Base-by-base conservation (phyloP, 1,140 invertebrate genomes). In the Rhyzopertha dominica region DNA sequence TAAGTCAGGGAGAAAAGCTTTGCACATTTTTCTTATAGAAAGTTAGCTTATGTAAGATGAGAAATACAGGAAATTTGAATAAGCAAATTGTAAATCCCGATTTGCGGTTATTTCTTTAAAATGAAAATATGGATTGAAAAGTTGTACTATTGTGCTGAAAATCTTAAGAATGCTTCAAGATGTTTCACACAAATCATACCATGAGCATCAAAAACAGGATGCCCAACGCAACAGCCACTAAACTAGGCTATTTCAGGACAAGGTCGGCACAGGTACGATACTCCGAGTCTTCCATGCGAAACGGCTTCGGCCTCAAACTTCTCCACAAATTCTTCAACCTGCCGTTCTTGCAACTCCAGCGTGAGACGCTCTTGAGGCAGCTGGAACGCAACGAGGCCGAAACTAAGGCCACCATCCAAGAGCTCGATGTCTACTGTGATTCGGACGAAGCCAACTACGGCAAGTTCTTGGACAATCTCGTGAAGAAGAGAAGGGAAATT, bases 311-410 rank as follows among this genome's bases (percentile, higher is more conserved):
- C 19, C 68, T 98, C 31, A 89, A 92, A 68, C 78, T 94, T 45
- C 70, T 98, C 22, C 91, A 98, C 70, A 94, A 93, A 72, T 98
- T 97, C 69, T 90, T 98, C 58, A 97, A 95, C 73, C 73, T 98
- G 50, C 95, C 95, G 43, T 98, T 96, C 62, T 74, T 98, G 23
- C 84, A 91, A 62, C 69, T 98, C 12, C 94, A 98, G 76, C 77
- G 83, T 54, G 87, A 90, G 58, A 90, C 90, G 8, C 67, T 98
- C 14, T 60, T 95, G 26, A 80, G 84, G 51, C 93, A 96, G 66
- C 65, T 98, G 17, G 86, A 93, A 62, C 83, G 85, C 9, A 98
- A 98, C 68, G 75, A 80, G 50, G 74, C 79, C 25, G 95, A 98
- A 68, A 90, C 85, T 12, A 70, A 78, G 32, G 76, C 89, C 7